These are phyloP conservation scores for Eilema griseolum DNA, from an alignment of 2,888 invertebrate genomes.

Conservation along the genomic window DNA sequence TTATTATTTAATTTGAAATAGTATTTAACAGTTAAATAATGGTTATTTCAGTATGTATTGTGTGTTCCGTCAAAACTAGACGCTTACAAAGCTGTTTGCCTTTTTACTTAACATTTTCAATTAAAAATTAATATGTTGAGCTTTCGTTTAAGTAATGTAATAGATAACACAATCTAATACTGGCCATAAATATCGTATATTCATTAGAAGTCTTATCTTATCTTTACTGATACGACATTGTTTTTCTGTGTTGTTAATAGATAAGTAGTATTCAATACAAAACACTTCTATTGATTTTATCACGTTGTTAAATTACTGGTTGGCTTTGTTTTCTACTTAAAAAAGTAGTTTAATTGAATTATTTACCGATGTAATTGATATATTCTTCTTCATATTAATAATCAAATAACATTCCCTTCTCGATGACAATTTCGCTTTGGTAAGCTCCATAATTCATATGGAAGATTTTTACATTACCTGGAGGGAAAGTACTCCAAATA, in stretches of 20 bases:
- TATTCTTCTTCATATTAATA: not conserved
- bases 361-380: not conserved
- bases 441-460: constrained; percentile 28
- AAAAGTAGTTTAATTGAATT: not conserved
- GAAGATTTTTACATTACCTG: too few relatives aligned
- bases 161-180: constrained; percentile 24
- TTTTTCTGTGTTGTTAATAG: constrained; percentile 67
- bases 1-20: constrained; percentile 50
- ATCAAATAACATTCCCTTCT: not conserved
- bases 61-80: constrained; percentile 20
- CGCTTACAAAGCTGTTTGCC: not conserved
- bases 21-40: constrained; percentile 27
- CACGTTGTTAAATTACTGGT: not conserved
- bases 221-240: constrained; percentile 68
- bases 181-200: constrained; percentile 42
- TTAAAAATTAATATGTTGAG: not conserved
- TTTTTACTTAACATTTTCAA: not conserved
- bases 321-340: not conserved
- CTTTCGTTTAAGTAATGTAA: not conserved
- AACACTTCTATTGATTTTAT: constrained; percentile 20
- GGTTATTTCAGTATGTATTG: constrained; percentile 28
- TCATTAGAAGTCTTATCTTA: constrained; percentile 60
- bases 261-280: constrained; percentile 51
- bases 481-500: too few relatives aligned
- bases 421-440: constrained; percentile 23